Percentiles rank a stretch among this genome's conserved stretches.
phyloP scores from a whole-genome alignment of 2,797 vertebrate species.

The Meda fulgida region DNA sequence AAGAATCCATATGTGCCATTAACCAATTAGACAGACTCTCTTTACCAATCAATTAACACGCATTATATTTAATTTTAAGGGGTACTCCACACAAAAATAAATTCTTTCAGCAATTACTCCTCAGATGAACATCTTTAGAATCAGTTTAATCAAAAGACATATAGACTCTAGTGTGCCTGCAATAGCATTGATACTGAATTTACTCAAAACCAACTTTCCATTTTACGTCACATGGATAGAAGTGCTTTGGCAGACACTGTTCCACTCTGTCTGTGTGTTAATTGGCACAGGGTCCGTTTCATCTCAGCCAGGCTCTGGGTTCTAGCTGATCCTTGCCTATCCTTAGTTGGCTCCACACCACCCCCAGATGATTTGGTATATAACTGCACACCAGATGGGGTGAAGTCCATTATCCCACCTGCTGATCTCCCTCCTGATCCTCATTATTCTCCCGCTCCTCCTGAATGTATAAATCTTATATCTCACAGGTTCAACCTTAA shows the following conservation, averaged over 20 bases:
- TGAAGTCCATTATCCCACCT: slow-evolving; percentile 18
- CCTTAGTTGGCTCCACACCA: background rate
- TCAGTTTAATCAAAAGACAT: background rate
- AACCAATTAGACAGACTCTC: background rate
- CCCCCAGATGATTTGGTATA: slow-evolving; percentile 6
- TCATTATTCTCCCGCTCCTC: background rate
- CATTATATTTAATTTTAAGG: background rate
- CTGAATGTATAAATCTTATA: background rate
- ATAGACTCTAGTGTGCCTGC: background rate
- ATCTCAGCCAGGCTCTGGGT: slow-evolving; percentile 5
- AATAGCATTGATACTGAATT: background rate
- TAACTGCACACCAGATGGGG: slow-evolving; percentile 22
- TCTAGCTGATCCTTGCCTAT: slow-evolving; percentile 16
- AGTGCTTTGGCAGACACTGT: slow-evolving; percentile 3
- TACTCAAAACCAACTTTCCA: background rate
- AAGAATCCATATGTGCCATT: background rate
- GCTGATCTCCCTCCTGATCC: background rate
- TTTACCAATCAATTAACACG: background rate
- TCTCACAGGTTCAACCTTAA: background rate
- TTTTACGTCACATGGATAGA: background rate
- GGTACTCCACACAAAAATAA: background rate
- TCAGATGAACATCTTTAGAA: background rate
- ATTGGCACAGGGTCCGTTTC: slow-evolving; percentile 15
- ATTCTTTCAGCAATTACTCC: background rate
- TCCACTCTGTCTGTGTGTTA: slow-evolving; percentile 12